Evolutionary conservation across 2,888 invertebrate species (phyloP), one percentile per base, ranked within the genome.

Genomic region (Caenorhabditis zanzibari): DNA sequence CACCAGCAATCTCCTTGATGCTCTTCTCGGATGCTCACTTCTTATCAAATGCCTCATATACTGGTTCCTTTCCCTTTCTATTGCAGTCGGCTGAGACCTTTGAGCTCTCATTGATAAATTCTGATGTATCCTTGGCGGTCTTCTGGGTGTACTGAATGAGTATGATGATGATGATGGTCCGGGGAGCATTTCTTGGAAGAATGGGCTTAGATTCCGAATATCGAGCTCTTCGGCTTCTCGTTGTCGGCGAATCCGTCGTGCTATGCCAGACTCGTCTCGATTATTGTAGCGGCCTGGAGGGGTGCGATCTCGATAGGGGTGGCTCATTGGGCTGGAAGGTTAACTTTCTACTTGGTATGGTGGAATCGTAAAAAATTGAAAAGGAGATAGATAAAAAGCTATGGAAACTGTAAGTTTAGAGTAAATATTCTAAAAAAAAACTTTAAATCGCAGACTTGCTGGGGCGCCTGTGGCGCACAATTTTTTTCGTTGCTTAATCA

Each of bases 1-100:
- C 12, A 54, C 26, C 26, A 26, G 5, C 12, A 26, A 3, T 26
- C 14, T 24, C 5, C 54, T 54, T 5, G 54, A 19, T 26, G 54
- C 19, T 5, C 24, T 26, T 14, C 54, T 54, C 12, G 47, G 28
- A 28, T 14, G 9, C n/a, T 64, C 64, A 28, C 14, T 28, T 47
- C 47, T 64, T 0, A 64, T 16, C 26, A 64, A 22, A 16, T 64
- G 64, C n/a, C 64, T 22, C 24, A 47, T n/a, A 19, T 64, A 64
- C 28, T 47, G 47, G 28, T 28, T 47, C 10, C 64, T 44, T 19
- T 64, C 47, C 64, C 47, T 64, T 2, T 64, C 28, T 16, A 49
- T 64, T 1, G 47, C 28, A 28, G n/a, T 12, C 9, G 16, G 16
- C n/a, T 22, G 24, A 0, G 44, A 7, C 44, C 44, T 41, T 16